phyloP scores from a whole-genome alignment of 2,888 invertebrate species.

The Zaprionus bogoriensis region DNA sequence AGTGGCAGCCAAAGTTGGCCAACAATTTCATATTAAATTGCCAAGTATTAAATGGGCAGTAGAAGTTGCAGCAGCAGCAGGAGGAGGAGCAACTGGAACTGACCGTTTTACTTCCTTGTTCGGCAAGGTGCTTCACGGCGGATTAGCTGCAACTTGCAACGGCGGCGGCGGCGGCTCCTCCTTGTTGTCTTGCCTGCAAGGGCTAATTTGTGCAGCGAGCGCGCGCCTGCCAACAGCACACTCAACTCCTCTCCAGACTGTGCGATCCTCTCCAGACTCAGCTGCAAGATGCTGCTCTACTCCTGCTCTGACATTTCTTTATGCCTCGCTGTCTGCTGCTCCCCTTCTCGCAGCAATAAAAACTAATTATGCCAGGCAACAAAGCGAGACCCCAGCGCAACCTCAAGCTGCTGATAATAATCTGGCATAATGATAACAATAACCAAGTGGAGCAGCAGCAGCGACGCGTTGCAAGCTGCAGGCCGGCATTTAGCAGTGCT shows the following conservation, averaged over 20 bases:
- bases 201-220: conserved; percentile 73
- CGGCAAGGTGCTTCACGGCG: conserved; percentile 60
- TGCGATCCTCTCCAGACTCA: background rate
- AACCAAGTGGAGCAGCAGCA: conserved; percentile 28
- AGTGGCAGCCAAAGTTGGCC: conserved; percentile 65
- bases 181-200: conserved; percentile 73
- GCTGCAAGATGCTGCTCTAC: background rate
- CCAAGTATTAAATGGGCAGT: conserved; percentile 77
- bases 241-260: too few species aligned
- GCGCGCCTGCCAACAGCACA: background rate
- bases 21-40: conserved; percentile 80
- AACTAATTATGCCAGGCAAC: conserved; percentile 64
- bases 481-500: conserved; percentile 51
- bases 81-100: conserved; percentile 11
- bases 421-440: conserved; percentile 73
- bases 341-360: conserved; percentile 56
- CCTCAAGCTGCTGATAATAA: conserved; percentile 59
- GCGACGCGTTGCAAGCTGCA: conserved; percentile 17
- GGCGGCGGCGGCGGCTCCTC: conserved; percentile 39
- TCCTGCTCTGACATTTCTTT: background rate
- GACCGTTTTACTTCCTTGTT: conserved; percentile 75
- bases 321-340: background rate
- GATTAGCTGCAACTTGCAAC: conserved; percentile 59
- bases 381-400: conserved; percentile 17
- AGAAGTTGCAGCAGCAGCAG: conserved; percentile 20